Base-by-base conservation (phyloP, 2,797 vertebrate genomes). In the Sebastes cheni region DNA sequence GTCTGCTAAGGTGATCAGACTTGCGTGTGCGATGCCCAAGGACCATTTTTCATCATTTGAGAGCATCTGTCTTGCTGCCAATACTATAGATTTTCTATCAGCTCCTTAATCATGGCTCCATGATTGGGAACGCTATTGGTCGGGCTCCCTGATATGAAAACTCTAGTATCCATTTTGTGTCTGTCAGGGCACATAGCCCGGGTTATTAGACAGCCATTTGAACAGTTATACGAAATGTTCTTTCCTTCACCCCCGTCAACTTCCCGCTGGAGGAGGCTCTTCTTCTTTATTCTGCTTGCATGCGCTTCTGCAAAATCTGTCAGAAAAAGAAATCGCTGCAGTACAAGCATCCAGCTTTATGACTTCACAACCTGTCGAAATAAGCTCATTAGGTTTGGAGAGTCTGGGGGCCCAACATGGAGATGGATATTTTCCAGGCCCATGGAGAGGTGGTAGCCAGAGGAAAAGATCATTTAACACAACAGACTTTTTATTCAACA, bases 1-100 rank as follows among this genome's bases (percentile, higher is more conserved):
- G 92, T 94, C 93, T 92, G 84, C 94, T 93, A 85, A 91, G 88
- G 79, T 93, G 93, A 94, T 94, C 92, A 89, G 88, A 90, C 82
- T 87, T 83, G 87, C 89, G 90, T 60, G 36, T 13, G 30, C 54
- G 64, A 85, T 79, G 79, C 81, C 82, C 78, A 67, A 90, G 82
- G 84, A 88, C 82, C 85, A 93, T 95, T 92, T 93, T 91, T 95
- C 93, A 93, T 94, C 86, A 93, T 95, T 94, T 93, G 74, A 87
- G 68, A 75, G 82, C 42, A 12, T 84, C 86, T 91, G 89, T 92
- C 83, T 87, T 72, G 50, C 81, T 91, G 89, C 83, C 91, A 91
- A 95, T 93, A 90, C 70, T 89, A 93, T 93, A 70, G 93, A 94
- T 94, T 93, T 93, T 90, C 91, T 91, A 93, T 95, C 90, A 92